A percentile compares a stretch with the other conserved stretches of the same genome.
phyloP scores from a whole-genome alignment of 1,140 invertebrate genomes.

The Drosophila kanapiae region DNA sequence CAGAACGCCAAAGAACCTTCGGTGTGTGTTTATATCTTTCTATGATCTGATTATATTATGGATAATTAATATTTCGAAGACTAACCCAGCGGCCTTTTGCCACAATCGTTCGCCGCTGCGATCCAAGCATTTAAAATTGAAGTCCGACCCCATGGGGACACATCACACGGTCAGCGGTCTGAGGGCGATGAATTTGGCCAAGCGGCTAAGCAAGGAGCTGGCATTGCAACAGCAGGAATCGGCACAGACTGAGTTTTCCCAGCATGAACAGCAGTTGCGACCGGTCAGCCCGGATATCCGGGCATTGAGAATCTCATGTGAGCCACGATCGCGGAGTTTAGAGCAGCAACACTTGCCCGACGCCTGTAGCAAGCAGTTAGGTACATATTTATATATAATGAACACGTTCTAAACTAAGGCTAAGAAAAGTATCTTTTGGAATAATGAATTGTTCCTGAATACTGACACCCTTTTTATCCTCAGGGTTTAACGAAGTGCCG shows the following conservation, averaged over 20 bases:
- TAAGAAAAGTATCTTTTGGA: too few species aligned
- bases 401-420: too few species aligned
- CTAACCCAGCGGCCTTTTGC: not conserved
- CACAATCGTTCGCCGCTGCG: conserved; percentile 55
- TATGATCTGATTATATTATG: too few species aligned
- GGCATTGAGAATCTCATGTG: conserved; percentile 85
- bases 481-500: conserved; percentile 94
- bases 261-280: conserved; percentile 42
- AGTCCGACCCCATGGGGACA: conserved; percentile 89
- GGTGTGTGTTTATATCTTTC: conserved; percentile 15
- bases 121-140: conserved; percentile 84
- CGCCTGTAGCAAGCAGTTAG: conserved; percentile 85
- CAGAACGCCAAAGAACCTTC: conserved; percentile 9
- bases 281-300: conserved; percentile 85
- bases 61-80: not conserved
- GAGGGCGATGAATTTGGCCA: conserved; percentile 90
- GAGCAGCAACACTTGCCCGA: conserved; percentile 86
- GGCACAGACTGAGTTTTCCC: not conserved
- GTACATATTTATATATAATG: too few species aligned
- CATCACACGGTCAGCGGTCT: conserved; percentile 91
- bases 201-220: conserved; percentile 90
- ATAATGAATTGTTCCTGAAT: not conserved
- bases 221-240: conserved; percentile 86
- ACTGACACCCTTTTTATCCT: not conserved
- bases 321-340: conserved; percentile 88